Evolutionary conservation across 2,113 vertebrate species (phyloP).

Genomic region (Lampris incognitus): DNA sequence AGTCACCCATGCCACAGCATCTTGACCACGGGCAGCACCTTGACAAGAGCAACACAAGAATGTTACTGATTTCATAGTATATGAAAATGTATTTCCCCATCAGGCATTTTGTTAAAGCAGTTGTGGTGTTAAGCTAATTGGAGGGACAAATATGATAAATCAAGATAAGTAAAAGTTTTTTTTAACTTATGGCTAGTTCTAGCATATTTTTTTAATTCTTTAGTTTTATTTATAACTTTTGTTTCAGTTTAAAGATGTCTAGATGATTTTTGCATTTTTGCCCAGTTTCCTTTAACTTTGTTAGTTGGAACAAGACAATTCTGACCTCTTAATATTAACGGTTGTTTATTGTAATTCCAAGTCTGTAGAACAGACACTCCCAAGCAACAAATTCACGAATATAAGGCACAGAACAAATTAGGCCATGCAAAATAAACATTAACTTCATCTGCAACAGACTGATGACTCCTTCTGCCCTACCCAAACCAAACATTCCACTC

Average conservation of each 20-base stretch:
- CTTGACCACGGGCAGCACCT: conserved; percentile 94
- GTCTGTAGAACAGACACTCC: neutral
- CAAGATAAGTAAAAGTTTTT: no score
- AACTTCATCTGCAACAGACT: conserved; percentile 40
- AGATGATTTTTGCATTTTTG: neutral
- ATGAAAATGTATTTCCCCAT: neutral
- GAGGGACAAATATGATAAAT: no score
- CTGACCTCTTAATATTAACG: conserved; percentile 41
- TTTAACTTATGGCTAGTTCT: no score
- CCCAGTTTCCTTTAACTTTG: conserved; percentile 23
- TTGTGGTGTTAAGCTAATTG: no score
- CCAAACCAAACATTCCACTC: conserved; percentile 39
- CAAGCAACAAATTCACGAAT: conserved; percentile 10
- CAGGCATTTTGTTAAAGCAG: neutral
- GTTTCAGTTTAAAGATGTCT: neutral
- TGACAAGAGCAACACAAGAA: neutral
- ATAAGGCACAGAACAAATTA: conserved; percentile 9
- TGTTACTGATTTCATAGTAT: neutral
- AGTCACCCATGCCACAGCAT: conserved; percentile 94
- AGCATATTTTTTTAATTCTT: no score
- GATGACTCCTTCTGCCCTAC: conserved; percentile 24
- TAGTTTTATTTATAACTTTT: no score
- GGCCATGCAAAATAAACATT: conserved; percentile 46
- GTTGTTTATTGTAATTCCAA: conserved; percentile 32
- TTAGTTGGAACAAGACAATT: no score